phyloP scores from a whole-genome alignment of 2,888 invertebrate genomes.

The Hypomecis punctinalis region DNA sequence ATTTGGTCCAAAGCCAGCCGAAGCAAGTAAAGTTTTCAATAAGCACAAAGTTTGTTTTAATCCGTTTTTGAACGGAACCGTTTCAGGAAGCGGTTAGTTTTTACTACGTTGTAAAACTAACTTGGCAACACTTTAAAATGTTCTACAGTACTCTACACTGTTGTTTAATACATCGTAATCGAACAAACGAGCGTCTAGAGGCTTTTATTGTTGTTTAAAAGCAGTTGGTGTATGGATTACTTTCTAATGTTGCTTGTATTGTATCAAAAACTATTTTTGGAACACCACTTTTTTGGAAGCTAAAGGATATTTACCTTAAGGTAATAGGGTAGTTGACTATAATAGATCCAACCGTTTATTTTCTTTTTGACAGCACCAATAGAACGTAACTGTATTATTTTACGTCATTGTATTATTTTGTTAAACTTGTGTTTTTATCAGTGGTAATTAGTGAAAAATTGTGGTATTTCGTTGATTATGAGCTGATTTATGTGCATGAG shows the following conservation, averaged over 20 bases:
- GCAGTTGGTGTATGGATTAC: slow-evolving; percentile 5
- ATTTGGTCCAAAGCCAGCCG: slow-evolving; percentile 36
- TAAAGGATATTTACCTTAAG: too few species aligned
- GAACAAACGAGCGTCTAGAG: slow-evolving; percentile 5
- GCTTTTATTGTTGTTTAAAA: slow-evolving; percentile 16
- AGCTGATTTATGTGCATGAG: too few species aligned
- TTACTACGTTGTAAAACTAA: slow-evolving; percentile 52
- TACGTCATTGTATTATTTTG: too few species aligned
- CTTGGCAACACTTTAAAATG: slow-evolving; percentile 50
- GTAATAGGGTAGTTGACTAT: too few species aligned
- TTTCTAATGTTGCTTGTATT: neutral
- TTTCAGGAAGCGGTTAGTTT: slow-evolving; percentile 50
- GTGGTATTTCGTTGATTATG: too few species aligned
- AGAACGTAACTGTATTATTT: too few species aligned
- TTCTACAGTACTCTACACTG: slow-evolving; percentile 24
- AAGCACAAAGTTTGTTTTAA: slow-evolving; percentile 39
- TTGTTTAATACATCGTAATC: slow-evolving; percentile 28
- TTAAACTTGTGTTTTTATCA: too few species aligned
- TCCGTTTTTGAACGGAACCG: slow-evolving; percentile 33
- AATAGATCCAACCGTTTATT: too few species aligned
- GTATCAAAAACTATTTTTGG: neutral
- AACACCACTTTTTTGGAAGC: too few species aligned
- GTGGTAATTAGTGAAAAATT: too few species aligned
- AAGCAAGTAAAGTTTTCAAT: slow-evolving; percentile 34
- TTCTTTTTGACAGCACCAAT: too few species aligned